Conservation (phyloP, 2,797 vertebrate genomes). For the Cheracebus regulus region DNA sequence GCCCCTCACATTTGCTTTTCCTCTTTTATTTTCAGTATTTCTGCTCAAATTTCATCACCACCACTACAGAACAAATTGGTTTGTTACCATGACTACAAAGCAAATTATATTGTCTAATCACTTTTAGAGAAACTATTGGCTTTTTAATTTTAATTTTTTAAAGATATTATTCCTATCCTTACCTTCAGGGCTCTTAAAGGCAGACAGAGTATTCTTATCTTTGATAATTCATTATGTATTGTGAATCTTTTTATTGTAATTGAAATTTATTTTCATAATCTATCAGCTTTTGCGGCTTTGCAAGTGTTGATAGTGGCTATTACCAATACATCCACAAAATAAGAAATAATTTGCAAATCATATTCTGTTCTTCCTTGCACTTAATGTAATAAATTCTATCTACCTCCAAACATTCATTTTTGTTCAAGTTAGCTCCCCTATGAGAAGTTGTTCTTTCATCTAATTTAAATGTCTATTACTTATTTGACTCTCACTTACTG, state of each 20-base stretch:
- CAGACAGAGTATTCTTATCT: not conserved
- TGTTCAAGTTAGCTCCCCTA: not conserved
- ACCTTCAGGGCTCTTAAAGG: not conserved
- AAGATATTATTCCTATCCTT: not conserved
- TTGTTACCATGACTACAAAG: not conserved
- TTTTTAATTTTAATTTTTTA: not conserved
- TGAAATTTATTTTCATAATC: not conserved
- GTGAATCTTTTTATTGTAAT: not conserved
- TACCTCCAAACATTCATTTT: not conserved
- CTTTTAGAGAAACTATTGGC: not conserved
- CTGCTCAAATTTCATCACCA: not conserved
- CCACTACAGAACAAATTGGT: not conserved
- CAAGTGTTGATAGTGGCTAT: not conserved
- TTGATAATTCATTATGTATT: not conserved
- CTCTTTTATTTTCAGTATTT: not conserved
- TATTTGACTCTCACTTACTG: not conserved
- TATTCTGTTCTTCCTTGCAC: not conserved
- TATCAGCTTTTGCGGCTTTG: not conserved
- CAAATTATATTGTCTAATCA: not conserved
- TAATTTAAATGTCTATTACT: not conserved
- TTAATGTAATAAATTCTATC: not conserved
- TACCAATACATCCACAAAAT: not conserved
- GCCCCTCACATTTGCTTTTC: not conserved
- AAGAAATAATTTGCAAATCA: not conserved
- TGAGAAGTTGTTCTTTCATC: not conserved